These are phyloP conservation scores for Crenichthys baileyi DNA, from an alignment of 2,797 vertebrate genomes.

Conservation along the genomic window DNA sequence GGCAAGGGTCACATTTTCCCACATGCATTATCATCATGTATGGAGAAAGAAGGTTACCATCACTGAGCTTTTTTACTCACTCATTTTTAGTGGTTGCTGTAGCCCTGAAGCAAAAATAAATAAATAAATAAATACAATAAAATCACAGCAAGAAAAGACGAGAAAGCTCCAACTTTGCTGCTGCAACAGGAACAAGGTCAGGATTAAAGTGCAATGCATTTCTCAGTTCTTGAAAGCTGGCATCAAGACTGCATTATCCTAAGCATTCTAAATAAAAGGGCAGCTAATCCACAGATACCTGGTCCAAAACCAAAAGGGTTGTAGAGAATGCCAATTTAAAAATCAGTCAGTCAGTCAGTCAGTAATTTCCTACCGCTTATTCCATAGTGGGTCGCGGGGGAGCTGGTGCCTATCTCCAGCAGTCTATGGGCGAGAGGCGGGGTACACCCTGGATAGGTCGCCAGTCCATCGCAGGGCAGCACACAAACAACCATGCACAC, in stretches of 20 bases:
- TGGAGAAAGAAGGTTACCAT: neutral
- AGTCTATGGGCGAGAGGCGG: too few relatives aligned
- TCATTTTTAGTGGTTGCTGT: neutral
- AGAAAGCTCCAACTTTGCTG: constrained; percentile 2
- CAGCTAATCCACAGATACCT: neutral
- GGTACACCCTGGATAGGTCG: too few relatives aligned
- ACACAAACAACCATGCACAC: too few relatives aligned
- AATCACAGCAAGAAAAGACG: neutral
- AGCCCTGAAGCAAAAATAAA: neutral
- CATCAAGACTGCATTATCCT: neutral
- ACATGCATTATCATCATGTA: too few relatives aligned
- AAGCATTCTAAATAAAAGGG: neutral
- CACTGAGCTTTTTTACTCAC: neutral
- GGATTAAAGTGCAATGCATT: neutral
- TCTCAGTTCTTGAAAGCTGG: neutral
- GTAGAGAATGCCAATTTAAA: neutral
- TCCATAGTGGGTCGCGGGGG: too few relatives aligned
- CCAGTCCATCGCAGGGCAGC: too few relatives aligned
- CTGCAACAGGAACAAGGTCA: neutral
- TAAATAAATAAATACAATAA: too few relatives aligned
- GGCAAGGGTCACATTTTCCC: too few relatives aligned
- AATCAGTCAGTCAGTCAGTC: too few relatives aligned
- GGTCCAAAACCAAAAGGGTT: neutral
- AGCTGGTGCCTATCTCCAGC: too few relatives aligned
- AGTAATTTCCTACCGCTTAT: too few relatives aligned